phyloP scores from a whole-genome alignment of 92 coral and sea anemone species.

The Virgularia gustaviana region DNA sequence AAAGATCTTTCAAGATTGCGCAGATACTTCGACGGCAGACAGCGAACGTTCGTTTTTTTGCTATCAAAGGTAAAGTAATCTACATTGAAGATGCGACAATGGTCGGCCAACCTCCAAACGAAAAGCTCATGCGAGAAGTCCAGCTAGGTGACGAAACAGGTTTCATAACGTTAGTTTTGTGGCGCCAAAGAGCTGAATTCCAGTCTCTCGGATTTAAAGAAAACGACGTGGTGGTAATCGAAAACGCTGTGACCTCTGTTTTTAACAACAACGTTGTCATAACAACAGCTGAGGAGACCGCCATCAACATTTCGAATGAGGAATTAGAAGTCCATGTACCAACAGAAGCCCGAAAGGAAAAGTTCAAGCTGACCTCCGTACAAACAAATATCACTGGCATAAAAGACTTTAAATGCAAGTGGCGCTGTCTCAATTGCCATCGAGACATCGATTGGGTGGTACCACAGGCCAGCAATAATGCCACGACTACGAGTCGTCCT shows the following conservation, averaged over 20 bases:
- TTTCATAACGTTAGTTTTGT: not conserved
- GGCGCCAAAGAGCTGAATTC: not conserved
- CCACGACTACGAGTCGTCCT: not conserved
- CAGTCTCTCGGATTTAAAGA: not conserved
- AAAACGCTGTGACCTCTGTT: not conserved
- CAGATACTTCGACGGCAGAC: constrained; percentile 12
- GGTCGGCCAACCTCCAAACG: not conserved
- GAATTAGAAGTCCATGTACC: not conserved
- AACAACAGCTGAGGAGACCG: not conserved
- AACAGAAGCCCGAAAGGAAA: not conserved
- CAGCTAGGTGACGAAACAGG: not conserved
- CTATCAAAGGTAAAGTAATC: constrained; percentile 15
- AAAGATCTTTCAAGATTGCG: not conserved
- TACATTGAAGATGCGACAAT: not conserved
- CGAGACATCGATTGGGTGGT: not conserved
- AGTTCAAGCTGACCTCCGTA: not conserved
- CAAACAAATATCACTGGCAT: not conserved
- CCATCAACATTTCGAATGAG: not conserved
- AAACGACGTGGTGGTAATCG: not conserved
- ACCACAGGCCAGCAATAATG: not conserved
- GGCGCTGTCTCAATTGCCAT: not conserved
- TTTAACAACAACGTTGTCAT: not conserved
- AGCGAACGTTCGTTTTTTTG: constrained; percentile 14
- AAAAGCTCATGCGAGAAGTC: not conserved
- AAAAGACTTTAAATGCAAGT: not conserved